A percentile compares a stretch with the other conserved stretches of the same genome.
These are phyloP conservation scores for Apodemus speciosus DNA, from an alignment of 2,113 vertebrate species.

Conservation along the genomic window DNA sequence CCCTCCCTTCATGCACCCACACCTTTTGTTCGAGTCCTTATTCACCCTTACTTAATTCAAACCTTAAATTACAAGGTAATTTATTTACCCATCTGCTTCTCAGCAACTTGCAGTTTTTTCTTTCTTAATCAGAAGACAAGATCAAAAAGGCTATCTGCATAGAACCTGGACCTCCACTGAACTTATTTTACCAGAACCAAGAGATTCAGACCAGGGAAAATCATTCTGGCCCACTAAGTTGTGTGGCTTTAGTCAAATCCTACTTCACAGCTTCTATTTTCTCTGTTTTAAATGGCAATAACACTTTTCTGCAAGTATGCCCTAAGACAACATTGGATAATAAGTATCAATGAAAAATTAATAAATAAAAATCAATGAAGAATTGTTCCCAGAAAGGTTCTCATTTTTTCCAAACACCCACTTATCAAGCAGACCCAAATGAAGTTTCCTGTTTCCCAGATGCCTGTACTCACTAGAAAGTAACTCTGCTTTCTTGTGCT, in stretches of 20 bases:
- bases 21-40: constrained; percentile 35
- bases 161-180: not conserved
- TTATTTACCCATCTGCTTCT: constrained; percentile 50
- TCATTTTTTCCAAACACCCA: not conserved
- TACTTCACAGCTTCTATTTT: not conserved
- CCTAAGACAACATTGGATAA: not conserved
- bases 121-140: not conserved
- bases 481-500: not conserved
- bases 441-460: not conserved
- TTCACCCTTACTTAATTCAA: constrained; percentile 41
- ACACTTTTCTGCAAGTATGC: not conserved
- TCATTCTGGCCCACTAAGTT: not conserved
- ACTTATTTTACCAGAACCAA: not conserved
- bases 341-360: not conserved
- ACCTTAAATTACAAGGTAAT: constrained; percentile 29
- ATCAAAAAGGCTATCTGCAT: not conserved
- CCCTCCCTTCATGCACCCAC: not conserved
- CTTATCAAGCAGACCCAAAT: not conserved
- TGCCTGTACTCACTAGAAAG: not conserved
- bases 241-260: not conserved
- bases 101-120: not conserved
- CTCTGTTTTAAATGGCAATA: not conserved
- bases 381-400: not conserved
- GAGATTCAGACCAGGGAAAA: not conserved
- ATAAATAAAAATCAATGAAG: not conserved